Conservation (phyloP, 1,140 invertebrate species). For the Diploscapter pachys region DNA sequence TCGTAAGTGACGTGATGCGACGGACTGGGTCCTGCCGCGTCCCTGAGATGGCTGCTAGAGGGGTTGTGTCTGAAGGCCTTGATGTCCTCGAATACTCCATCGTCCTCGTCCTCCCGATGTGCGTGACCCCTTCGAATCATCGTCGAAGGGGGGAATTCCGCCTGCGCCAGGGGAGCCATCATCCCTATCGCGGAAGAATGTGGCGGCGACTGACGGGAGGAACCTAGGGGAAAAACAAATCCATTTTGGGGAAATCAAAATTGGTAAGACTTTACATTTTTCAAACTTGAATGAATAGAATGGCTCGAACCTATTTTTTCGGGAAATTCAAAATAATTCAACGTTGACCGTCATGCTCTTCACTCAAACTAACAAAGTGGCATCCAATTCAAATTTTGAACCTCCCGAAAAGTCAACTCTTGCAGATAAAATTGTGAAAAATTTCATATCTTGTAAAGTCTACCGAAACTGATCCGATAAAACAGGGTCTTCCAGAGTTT, state of each 20-base stretch:
- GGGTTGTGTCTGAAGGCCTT: constrained; percentile 52
- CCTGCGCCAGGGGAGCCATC: constrained; percentile 9
- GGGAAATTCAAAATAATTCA: too few relatives aligned
- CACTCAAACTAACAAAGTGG: background rate
- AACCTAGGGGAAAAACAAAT: background rate
- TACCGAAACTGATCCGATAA: constrained; percentile 15
- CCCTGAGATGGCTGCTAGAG: constrained; percentile 48
- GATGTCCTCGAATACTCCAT: constrained; percentile 44
- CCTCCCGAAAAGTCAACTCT: background rate
- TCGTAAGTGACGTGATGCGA: too few relatives aligned
- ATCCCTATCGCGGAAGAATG: constrained; percentile 14
- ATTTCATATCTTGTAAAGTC: constrained; percentile 15
- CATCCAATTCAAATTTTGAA: constrained; percentile 19
- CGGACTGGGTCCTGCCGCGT: too few relatives aligned
- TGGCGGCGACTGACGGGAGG: constrained; percentile 30
- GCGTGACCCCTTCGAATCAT: constrained; percentile 18
- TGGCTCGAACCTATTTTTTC: too few relatives aligned
- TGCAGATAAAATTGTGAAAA: too few relatives aligned
- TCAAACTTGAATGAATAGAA: too few relatives aligned
- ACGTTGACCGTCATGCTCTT: too few relatives aligned
- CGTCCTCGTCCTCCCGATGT: constrained; percentile 4
- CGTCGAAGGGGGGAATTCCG: background rate
- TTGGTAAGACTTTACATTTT: too few relatives aligned
- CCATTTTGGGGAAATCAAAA: too few relatives aligned
- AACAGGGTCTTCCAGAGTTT: too few relatives aligned